Base-by-base conservation (phyloP, 2,888 invertebrate genomes). In the Nemoura dubitans region DNA sequence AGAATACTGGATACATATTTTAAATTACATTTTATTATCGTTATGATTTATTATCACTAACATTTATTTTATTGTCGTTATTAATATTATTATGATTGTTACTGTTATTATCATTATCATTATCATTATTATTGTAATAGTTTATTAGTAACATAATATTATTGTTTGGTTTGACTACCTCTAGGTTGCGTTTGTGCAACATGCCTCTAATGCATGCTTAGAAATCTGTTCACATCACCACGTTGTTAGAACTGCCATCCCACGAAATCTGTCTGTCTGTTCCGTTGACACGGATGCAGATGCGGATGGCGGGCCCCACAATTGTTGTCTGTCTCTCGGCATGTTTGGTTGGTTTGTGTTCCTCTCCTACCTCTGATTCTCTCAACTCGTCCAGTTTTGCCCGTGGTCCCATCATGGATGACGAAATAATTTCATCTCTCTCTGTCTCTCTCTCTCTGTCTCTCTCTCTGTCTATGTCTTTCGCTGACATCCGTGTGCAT, bases 171-270 rank as follows among this genome's bases (percentile, higher is more conserved):
- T 59, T 59, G 59, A 59, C 59, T 29, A 78, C 78, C 29, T 28
- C 7, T 78, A 28, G 78, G 27, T 78, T 78, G 78, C 27, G 30
- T 30, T 81, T 76, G 76, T 86, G 86, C 81, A 87, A 87, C 86
- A 87, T 87, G 87, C 87, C 86, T 87, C 85, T 80, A 83, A 80
- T 87, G 87, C 86, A 87, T 86, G 87, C 78, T 30, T 27, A 42
- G 30, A 6, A 5, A 83, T 43, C 25, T 43, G 27, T 29, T 30
- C 83, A 83, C 30, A 3, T 36, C 59, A 59, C 59, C 59, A 59
- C 59, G 59, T 59, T 59, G 59, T 21, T 59, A 59, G 59, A 59
- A 59, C 14, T 81, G 81, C 81, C 36, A 59, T 59, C 59, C 14
- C 59, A 59, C 59, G 59, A 59, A 7, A 59, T 81, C 81, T 30